Evolutionary conservation across 2,113 vertebrate species (phyloP).

Genomic region (Podarcis muralis): DNA sequence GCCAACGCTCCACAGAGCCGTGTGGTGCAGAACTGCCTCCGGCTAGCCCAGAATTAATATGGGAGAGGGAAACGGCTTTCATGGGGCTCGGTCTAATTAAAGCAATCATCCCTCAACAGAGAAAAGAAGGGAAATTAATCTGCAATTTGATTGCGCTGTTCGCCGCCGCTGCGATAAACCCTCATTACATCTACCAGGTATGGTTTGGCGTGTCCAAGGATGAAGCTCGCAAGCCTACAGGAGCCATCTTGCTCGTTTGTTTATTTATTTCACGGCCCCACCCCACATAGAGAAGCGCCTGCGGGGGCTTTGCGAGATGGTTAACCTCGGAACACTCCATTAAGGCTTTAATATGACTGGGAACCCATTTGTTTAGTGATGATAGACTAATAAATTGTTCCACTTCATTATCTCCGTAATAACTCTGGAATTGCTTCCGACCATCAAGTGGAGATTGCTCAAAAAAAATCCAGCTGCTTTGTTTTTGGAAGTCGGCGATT

Average conservation of each 20-base stretch:
- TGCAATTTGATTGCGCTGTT: not conserved
- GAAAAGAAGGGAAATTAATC: not conserved
- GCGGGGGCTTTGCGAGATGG: conserved; percentile 25
- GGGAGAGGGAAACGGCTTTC: not conserved
- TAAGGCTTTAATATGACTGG: conserved; percentile 58
- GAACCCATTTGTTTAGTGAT: conserved; percentile 51
- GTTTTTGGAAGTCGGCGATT: conserved; percentile 33
- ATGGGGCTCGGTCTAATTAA: not conserved
- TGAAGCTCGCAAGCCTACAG: not conserved
- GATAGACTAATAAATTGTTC: conserved; percentile 61
- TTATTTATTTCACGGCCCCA: conserved; percentile 12
- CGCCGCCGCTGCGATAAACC: not conserved
- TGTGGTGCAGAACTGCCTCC: not conserved
- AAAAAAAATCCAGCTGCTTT: conserved; percentile 50
- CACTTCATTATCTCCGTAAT: conserved; percentile 48
- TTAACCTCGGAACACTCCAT: conserved; percentile 49
- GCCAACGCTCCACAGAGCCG: not conserved
- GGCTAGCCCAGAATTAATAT: too few species aligned
- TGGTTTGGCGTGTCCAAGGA: not conserved
- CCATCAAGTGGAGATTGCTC: conserved; percentile 16
- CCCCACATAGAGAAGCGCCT: conserved; percentile 35
- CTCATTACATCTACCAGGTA: not conserved
- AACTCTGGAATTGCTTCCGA: conserved; percentile 15
- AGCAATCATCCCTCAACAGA: not conserved
- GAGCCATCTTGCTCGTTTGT: not conserved